Evolutionary conservation across 2,113 vertebrate genomes (phyloP).

Genomic region (Euleptes europaea): DNA sequence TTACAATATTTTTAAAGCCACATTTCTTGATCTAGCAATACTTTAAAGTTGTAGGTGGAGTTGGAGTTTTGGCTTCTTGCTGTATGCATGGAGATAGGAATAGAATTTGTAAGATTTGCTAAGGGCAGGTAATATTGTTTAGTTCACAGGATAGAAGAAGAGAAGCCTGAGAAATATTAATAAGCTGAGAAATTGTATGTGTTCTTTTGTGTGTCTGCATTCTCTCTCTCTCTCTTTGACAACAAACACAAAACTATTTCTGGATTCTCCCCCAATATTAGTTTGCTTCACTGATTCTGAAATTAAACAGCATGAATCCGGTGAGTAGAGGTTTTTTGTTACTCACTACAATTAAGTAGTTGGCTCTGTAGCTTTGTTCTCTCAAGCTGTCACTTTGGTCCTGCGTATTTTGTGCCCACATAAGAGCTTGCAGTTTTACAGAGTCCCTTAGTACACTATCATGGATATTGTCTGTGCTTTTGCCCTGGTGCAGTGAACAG

Average conservation of each 20-base stretch:
- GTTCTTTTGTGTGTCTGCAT: not conserved
- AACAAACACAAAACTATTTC: not conserved
- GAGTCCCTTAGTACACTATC: not conserved
- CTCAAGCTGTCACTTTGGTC: not conserved
- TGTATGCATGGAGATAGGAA: slow-evolving; percentile 25
- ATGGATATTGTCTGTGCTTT: not conserved
- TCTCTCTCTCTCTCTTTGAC: slow-evolving; percentile 5
- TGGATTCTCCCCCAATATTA: not conserved
- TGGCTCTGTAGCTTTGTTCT: not conserved
- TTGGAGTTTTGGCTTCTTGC: slow-evolving; percentile 7
- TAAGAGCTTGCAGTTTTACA: not conserved
- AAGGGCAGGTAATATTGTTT: slow-evolving; percentile 5
- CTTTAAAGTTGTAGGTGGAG: slow-evolving; percentile 18
- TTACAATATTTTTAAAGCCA: slow-evolving; percentile 10
- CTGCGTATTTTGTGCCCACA: not conserved
- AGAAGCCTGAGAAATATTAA: slow-evolving; percentile 21
- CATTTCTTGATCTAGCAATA: slow-evolving; percentile 1
- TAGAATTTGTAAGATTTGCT: slow-evolving; percentile 4
- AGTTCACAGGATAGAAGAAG: not conserved
- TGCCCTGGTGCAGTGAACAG: too few relatives aligned
- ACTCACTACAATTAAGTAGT: not conserved
- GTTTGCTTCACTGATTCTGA: not conserved
- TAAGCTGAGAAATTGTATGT: slow-evolving; percentile 1
- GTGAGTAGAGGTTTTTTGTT: not conserved
- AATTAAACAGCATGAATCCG: not conserved